These are phyloP conservation scores for Caenorhabditis sp. DNA, from an alignment of 2,888 invertebrate species.

Conservation along the genomic window DNA sequence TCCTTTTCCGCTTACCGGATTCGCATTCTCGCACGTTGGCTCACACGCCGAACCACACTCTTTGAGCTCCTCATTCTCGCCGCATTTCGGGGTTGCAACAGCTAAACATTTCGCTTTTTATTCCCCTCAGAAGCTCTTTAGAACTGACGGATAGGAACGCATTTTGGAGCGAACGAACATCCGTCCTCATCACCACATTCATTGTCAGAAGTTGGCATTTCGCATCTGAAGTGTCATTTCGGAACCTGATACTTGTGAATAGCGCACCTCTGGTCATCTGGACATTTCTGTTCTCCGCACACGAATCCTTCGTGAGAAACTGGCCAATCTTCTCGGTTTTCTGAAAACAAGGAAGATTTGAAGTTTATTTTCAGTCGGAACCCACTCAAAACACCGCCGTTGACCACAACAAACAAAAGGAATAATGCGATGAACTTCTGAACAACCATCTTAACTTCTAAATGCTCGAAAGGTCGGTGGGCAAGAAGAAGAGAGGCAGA, in stretches of 20 bases:
- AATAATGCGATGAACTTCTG: conserved; percentile 1
- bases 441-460: background rate
- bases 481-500: background rate
- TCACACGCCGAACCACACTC: conserved; percentile 44
- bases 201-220: conserved; percentile 6
- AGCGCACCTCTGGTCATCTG: conserved; percentile 20
- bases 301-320: background rate
- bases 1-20: too few species aligned
- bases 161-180: conserved; percentile 9
- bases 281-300: conserved; percentile 24
- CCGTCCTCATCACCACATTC: conserved; percentile 28
- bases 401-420: background rate
- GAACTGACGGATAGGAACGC: conserved; percentile 20
- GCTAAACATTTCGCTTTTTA: background rate
- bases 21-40: conserved; percentile 32
- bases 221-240: conserved; percentile 9
- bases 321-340: conserved; percentile 19
- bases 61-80: conserved; percentile 35
- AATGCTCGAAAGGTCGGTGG: too few species aligned
- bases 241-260: background rate
- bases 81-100: conserved; percentile 14
- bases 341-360: conserved; percentile 13
- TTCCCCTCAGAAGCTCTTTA: background rate
- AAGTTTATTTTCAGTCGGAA: background rate
- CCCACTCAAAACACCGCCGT: conserved; percentile 32